These are phyloP conservation scores for Lycocorax pyrrhopterus DNA, from an alignment of 2,113 vertebrate species.

Conservation along the genomic window DNA sequence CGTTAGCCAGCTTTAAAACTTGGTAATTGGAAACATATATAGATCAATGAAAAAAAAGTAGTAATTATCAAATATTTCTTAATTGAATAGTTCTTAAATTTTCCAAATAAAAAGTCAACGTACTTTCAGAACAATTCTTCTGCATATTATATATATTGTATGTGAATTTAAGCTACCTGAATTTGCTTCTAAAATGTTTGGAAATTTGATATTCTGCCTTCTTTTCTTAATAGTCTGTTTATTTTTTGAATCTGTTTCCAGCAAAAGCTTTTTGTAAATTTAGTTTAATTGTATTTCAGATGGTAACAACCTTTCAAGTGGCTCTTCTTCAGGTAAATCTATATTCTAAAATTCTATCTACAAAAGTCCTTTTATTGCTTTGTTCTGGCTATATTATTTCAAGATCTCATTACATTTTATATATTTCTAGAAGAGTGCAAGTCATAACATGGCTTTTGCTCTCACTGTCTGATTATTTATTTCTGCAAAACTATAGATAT, in stretches of 20 bases:
- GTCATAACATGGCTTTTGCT: constrained; percentile 4
- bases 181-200: neutral
- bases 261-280: constrained; percentile 49
- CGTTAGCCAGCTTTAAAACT: neutral
- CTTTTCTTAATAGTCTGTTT: neutral
- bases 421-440: neutral
- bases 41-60: neutral
- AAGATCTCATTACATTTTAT: constrained; percentile 46
- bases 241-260: constrained; percentile 3
- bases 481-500: constrained; percentile 8
- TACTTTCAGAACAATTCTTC: neutral
- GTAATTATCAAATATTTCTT: neutral
- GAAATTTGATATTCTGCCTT: neutral
- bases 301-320: constrained; percentile 68
- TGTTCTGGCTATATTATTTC: constrained; percentile 43
- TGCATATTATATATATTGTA: neutral
- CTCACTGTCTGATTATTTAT: neutral
- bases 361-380: constrained; percentile 29
- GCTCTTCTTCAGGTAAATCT: constrained; percentile 70
- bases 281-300: constrained; percentile 72
- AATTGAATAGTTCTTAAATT: neutral
- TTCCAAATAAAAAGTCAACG: neutral
- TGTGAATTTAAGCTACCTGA: neutral
- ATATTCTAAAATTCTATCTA: constrained; percentile 40
- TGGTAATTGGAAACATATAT: neutral